Percentiles rank a stretch among this genome's conserved stretches.
phyloP scores from a whole-genome alignment of 2,113 vertebrate genomes.

The Numenius arquata region DNA sequence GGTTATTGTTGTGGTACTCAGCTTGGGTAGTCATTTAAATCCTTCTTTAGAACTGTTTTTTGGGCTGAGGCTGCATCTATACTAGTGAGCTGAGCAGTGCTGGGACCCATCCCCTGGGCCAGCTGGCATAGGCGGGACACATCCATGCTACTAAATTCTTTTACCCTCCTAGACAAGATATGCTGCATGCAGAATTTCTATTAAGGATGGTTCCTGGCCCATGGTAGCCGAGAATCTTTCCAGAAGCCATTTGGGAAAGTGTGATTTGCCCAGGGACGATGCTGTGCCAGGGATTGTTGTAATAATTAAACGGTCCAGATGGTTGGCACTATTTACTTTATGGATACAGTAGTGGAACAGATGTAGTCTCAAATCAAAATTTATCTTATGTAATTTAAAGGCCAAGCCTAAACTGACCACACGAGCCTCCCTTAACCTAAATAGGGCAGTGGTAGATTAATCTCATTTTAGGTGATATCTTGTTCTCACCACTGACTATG shows the following conservation, averaged over 20 bases:
- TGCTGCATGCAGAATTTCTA: background rate
- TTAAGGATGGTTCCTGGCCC: background rate
- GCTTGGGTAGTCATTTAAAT: background rate
- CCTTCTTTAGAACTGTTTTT: background rate
- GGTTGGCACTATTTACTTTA: background rate
- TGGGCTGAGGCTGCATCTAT: background rate
- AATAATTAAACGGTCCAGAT: constrained; percentile 29
- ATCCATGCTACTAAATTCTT: background rate
- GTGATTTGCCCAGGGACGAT: background rate
- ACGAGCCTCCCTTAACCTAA: background rate
- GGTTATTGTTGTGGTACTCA: background rate
- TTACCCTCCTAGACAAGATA: background rate
- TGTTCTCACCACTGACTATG: background rate
- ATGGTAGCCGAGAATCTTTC: background rate
- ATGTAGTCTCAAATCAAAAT: background rate
- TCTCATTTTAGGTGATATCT: background rate
- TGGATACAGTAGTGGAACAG: background rate
- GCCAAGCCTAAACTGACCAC: background rate
- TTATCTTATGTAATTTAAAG: background rate
- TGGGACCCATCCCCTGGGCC: background rate
- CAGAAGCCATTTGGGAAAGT: background rate
- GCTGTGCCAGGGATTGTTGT: background rate
- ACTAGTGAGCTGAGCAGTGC: background rate
- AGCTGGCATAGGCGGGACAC: background rate
- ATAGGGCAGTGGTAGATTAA: background rate